Evolutionary conservation across 1,140 invertebrate genomes (phyloP).

Genomic region (Glossosoma conforme): DNA sequence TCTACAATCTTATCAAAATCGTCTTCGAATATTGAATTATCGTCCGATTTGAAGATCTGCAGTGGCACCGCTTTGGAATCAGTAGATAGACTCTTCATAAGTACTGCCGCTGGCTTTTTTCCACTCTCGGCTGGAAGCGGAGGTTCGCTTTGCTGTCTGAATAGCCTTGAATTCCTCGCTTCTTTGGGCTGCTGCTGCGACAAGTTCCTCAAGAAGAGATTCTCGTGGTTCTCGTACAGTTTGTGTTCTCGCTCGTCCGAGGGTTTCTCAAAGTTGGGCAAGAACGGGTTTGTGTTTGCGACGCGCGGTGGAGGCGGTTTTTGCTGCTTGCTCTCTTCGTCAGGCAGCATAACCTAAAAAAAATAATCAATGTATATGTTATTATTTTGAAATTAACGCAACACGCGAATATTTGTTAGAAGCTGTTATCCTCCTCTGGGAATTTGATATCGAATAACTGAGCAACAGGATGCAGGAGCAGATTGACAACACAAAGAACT

Average conservation of each 20-base stretch:
- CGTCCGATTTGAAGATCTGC: too few relatives aligned
- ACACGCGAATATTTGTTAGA: too few relatives aligned
- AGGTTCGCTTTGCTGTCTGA: slow-evolving; percentile 45
- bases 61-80: slow-evolving; percentile 38
- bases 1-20: slow-evolving; percentile 19
- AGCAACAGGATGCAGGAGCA: too few relatives aligned
- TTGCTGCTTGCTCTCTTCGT: slow-evolving; percentile 9
- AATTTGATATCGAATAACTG: too few relatives aligned
- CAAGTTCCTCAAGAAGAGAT: slow-evolving; percentile 45
- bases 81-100: slow-evolving; percentile 45
- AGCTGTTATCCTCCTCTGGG: too few relatives aligned
- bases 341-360: slow-evolving; percentile 7
- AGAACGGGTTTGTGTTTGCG: slow-evolving; percentile 28
- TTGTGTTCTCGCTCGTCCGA: slow-evolving; percentile 37
- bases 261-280: slow-evolving; percentile 28
- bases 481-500: too few relatives aligned
- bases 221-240: slow-evolving; percentile 49
- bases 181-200: slow-evolving; percentile 47
- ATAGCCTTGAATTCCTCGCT: slow-evolving; percentile 37
- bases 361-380: too few relatives aligned
- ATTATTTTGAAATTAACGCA: too few relatives aligned
- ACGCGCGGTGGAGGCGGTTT: slow-evolving; percentile 9
- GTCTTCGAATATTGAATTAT: background rate
- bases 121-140: slow-evolving; percentile 33
- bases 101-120: slow-evolving; percentile 35